Evolutionary conservation across 2,113 vertebrate species (phyloP).

Genomic region (Thinocorus orbignyianus): DNA sequence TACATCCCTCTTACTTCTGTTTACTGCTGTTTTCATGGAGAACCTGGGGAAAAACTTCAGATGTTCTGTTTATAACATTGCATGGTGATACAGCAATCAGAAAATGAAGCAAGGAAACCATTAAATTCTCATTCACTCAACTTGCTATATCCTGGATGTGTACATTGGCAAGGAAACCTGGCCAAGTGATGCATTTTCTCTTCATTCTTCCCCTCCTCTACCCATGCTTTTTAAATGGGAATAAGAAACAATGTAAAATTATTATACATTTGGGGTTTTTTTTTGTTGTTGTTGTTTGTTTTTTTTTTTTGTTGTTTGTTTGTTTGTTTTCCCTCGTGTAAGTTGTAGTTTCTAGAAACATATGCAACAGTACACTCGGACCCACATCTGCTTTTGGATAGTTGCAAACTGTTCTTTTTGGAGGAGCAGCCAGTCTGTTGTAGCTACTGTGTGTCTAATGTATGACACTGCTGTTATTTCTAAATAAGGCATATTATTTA

Average conservation of each 20-base stretch:
- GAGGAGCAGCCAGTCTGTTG: accelerated
- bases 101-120: neutral
- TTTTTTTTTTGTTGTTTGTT: too few relatives aligned
- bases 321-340: neutral
- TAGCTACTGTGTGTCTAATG: accelerated
- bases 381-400: neutral
- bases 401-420: neutral
- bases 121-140: neutral
- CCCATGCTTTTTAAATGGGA: neutral
- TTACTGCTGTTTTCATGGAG: neutral
- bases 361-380: neutral
- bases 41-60: neutral
- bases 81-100: neutral
- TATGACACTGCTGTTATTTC: neutral
- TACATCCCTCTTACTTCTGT: neutral
- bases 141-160: neutral
- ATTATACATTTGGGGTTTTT: neutral
- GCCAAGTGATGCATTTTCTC: neutral
- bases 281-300: too few relatives aligned
- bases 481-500: neutral
- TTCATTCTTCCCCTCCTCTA: neutral
- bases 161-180: neutral
- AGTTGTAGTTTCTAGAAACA: neutral
- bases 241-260: neutral
- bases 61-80: neutral